These are phyloP conservation scores for Cotesia typhae DNA, from an alignment of 1,140 invertebrate species.

Conservation along the genomic window DNA sequence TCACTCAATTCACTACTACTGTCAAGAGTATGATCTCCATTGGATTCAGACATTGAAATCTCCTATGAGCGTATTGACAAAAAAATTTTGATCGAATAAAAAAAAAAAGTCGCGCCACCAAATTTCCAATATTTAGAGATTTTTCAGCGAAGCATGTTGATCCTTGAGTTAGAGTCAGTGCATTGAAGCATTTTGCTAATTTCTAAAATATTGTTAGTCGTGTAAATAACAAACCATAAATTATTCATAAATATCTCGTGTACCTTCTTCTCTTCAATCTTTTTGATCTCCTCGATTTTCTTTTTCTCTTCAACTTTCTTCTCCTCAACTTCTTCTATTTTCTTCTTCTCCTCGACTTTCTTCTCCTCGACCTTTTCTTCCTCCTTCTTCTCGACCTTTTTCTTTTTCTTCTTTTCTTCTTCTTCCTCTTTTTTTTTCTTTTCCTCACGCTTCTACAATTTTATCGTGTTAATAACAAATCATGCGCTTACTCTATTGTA, in stretches of 20 bases:
- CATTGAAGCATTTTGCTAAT: constrained; percentile 32
- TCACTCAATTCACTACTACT: constrained; percentile 61
- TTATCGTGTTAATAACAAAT: constrained; percentile 5
- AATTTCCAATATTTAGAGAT: background rate
- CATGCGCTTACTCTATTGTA: constrained; percentile 27
- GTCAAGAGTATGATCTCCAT: constrained; percentile 63
- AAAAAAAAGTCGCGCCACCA: constrained; percentile 18
- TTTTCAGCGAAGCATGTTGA: constrained; percentile 4
- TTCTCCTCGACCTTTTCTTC: constrained; percentile 46
- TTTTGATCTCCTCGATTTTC: constrained; percentile 51
- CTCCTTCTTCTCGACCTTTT: constrained; percentile 45
- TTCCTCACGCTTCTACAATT: constrained; percentile 43
- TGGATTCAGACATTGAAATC: constrained; percentile 44
- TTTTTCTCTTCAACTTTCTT: constrained; percentile 54
- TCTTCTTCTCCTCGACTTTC: constrained; percentile 63
- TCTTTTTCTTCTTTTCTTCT: constrained; percentile 39
- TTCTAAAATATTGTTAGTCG: constrained; percentile 36
- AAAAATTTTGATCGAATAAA: constrained; percentile 21
- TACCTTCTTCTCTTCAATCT: constrained; percentile 49
- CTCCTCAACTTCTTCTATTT: constrained; percentile 42
- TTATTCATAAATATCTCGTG: constrained; percentile 57
- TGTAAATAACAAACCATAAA: constrained; percentile 5
- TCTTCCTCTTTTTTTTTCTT: constrained; percentile 43
- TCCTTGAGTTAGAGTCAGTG: constrained; percentile 32
- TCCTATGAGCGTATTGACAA: constrained; percentile 25